Percentiles rank a stretch among this genome's conserved stretches.
These are phyloP conservation scores for Capromys pilorides DNA, from an alignment of 2,797 vertebrate species.

Conservation along the genomic window DNA sequence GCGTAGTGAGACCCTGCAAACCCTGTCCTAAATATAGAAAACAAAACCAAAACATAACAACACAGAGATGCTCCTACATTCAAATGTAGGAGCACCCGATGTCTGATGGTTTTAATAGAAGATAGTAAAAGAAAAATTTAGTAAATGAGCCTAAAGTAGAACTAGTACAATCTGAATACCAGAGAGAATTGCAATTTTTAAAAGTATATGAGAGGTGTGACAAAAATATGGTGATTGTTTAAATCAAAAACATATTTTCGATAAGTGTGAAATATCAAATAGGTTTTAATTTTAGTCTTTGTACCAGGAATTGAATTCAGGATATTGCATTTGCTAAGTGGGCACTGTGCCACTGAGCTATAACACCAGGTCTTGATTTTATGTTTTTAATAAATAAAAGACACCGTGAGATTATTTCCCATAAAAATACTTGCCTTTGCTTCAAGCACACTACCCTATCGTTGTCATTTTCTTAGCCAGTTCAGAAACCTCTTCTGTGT, in stretches of 20 bases:
- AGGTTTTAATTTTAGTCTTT: too few species aligned
- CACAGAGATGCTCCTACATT: neutral
- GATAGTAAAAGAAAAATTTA: neutral
- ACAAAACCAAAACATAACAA: too few species aligned
- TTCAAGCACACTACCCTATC: neutral
- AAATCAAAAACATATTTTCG: neutral
- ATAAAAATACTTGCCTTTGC: neutral
- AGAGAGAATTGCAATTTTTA: neutral
- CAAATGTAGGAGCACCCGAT: slow-evolving; percentile 6
- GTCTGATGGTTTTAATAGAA: neutral
- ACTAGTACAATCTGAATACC: neutral
- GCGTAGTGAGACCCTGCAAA: too few species aligned
- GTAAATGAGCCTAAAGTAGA: neutral
- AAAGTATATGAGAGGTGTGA: neutral
- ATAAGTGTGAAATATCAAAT: too few species aligned
- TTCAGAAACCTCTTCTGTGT: neutral
- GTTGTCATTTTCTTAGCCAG: neutral
- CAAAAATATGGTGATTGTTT: neutral
- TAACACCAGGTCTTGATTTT: too few species aligned
- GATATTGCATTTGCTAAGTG: too few species aligned
- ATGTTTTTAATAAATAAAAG: neutral
- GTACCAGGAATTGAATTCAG: too few species aligned
- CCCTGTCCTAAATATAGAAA: too few species aligned
- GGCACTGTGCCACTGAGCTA: too few species aligned
- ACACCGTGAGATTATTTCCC: neutral